Conservation (phyloP, 2,797 vertebrate genomes). For the Lepilemur septentrionalis region DNA sequence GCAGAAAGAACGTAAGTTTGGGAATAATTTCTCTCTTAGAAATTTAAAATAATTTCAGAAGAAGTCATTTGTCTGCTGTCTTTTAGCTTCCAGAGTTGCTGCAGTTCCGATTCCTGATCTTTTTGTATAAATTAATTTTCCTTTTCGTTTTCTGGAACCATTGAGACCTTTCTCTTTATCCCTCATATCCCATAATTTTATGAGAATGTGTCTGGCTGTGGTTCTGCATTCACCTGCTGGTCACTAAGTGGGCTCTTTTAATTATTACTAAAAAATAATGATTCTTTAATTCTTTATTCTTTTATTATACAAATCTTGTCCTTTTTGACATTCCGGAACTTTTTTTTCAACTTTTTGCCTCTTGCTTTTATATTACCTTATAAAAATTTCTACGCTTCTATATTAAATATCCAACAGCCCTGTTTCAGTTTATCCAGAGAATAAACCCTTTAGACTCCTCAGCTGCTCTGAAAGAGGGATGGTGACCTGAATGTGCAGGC, state of each 20-base stretch:
- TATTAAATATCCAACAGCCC: background rate
- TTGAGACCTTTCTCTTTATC: no score
- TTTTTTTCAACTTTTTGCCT: background rate
- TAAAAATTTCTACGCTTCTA: no score
- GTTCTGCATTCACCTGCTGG: background rate
- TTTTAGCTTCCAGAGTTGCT: background rate
- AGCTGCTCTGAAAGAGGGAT: background rate
- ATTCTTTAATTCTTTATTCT: background rate
- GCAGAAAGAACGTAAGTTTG: background rate
- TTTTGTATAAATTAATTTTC: background rate
- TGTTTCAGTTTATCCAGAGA: background rate
- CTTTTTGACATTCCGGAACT: background rate
- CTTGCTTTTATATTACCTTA: background rate
- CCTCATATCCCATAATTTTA: background rate
- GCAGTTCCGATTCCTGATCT: background rate
- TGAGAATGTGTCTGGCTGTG: background rate
- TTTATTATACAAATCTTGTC: background rate
- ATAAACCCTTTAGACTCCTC: background rate
- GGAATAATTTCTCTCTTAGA: background rate
- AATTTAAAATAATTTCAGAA: background rate
- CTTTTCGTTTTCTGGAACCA: background rate
- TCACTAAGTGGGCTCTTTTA: background rate
- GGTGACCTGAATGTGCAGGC: no score
- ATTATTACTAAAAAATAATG: no score
- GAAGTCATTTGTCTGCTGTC: background rate